A percentile compares a stretch with the other conserved stretches of the same genome.
Evolutionary conservation across 2,888 invertebrate species (phyloP).

Genomic region (Archips crataeganus): DNA sequence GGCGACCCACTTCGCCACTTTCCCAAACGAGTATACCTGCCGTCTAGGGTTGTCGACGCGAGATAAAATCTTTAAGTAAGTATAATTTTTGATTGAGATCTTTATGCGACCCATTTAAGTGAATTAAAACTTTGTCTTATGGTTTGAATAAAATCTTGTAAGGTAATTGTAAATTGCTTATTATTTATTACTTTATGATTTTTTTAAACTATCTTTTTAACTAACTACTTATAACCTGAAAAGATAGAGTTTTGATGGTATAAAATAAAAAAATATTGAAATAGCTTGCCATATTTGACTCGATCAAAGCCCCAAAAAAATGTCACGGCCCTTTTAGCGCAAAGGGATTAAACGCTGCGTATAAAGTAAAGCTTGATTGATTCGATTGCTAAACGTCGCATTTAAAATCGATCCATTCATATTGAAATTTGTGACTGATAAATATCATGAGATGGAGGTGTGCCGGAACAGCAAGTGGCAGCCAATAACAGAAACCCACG

Average conservation of each 20-base stretch:
- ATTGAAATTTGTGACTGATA: constrained; percentile 27
- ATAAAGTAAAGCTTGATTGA: constrained; percentile 40
- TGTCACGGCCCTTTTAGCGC: background rate
- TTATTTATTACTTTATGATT: no score
- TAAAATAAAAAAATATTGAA: no score
- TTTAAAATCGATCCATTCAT: constrained; percentile 31
- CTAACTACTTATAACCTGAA: no score
- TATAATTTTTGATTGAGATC: no score
- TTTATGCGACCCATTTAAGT: no score
- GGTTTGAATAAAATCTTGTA: no score
- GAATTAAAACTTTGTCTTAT: no score
- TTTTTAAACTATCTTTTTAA: no score
- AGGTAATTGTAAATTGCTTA: no score
- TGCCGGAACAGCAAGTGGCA: background rate
- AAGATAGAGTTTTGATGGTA: no score
- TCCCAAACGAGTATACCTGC: constrained; percentile 49
- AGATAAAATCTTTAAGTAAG: background rate
- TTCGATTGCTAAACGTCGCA: constrained; percentile 31
- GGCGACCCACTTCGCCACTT: constrained; percentile 51
- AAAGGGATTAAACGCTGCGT: constrained; percentile 29
- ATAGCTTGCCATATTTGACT: background rate
- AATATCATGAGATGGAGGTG: background rate
- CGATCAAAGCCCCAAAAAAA: background rate
- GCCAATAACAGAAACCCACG: constrained; percentile 12
- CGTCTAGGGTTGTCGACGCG: constrained; percentile 7